Percentiles rank a stretch among this genome's conserved stretches.
Conservation (phyloP, 2,888 invertebrate species). For the Drosophila prostipennis region DNA sequence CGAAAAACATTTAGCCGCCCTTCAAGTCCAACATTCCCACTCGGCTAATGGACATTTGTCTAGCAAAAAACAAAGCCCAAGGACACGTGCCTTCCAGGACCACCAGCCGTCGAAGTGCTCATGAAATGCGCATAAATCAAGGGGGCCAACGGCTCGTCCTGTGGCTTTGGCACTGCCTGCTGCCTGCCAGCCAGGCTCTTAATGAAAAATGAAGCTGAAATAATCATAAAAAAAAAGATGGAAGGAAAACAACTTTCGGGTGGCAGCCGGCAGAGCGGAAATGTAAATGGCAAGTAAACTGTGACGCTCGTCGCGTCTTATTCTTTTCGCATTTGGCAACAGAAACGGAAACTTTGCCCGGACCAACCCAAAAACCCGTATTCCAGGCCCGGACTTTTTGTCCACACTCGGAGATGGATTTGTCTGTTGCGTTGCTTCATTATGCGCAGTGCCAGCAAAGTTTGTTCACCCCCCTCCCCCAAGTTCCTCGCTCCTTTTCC, state of each 20-base stretch:
- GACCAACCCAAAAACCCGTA: constrained; percentile 17
- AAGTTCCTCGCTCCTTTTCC: constrained; percentile 3
- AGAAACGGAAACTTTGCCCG: constrained; percentile 63
- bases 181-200: constrained; percentile 42
- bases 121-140: constrained; percentile 64
- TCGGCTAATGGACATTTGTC: constrained; percentile 24
- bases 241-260: constrained; percentile 42
- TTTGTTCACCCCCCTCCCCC: constrained; percentile 39
- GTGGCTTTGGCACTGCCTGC: constrained; percentile 54
- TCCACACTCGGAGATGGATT: constrained; percentile 72
- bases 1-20: constrained; percentile 3
- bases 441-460: constrained; percentile 68
- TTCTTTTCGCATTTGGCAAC: constrained; percentile 72
- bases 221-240: constrained; percentile 56
- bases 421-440: constrained; percentile 65
- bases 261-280: constrained; percentile 42
- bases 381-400: constrained; percentile 27
- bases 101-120: constrained; percentile 45
- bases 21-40: constrained; percentile 10
- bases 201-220: constrained; percentile 74
- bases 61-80: constrained; percentile 45
- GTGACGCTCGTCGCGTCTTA: constrained; percentile 49
- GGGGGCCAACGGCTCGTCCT: constrained; percentile 28
- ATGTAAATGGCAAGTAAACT: constrained; percentile 68
- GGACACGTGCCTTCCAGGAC: constrained; percentile 34